Conservation (phyloP, 64 coral and sea anemone species). For the Montipora efflorescens region DNA sequence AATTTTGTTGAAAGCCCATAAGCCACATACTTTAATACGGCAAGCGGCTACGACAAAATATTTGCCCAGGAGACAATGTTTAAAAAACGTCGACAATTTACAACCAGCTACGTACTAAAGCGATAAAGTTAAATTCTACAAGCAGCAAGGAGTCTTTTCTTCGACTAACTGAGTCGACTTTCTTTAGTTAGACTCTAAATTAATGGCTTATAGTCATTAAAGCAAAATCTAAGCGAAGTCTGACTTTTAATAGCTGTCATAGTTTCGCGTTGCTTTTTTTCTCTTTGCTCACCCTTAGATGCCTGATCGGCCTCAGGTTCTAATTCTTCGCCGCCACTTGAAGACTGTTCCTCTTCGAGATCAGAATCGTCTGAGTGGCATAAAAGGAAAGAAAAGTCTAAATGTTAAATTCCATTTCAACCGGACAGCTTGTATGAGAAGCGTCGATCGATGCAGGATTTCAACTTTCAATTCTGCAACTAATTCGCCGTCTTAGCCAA, state of each 20-base stretch:
- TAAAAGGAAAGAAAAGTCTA: not conserved
- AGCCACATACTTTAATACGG: not conserved
- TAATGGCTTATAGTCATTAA: too few species aligned
- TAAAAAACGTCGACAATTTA: too few species aligned
- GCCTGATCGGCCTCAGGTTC: constrained; percentile 30
- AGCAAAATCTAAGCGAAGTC: too few species aligned
- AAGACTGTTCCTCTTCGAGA: constrained; percentile 15
- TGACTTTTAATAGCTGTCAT: too few species aligned
- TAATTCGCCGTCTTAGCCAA: not conserved
- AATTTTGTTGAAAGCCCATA: not conserved
- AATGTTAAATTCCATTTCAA: not conserved
- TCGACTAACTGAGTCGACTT: not conserved
- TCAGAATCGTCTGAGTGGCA: not conserved
- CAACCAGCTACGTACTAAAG: not conserved
- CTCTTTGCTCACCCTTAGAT: not conserved
- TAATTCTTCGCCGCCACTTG: constrained; percentile 10
- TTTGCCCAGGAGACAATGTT: not conserved
- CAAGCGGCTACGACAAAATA: not conserved
- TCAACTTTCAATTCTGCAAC: too few species aligned
- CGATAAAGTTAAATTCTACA: not conserved
- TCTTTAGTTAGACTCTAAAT: too few species aligned
- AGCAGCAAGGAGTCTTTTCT: not conserved
- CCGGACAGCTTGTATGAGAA: not conserved
- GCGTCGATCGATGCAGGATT: too few species aligned
- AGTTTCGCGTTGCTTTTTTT: too few species aligned